A percentile compares a stretch with the other conserved stretches of the same genome.
phyloP scores from a whole-genome alignment of 2,888 invertebrate species.

The Serrognathus titanus region DNA sequence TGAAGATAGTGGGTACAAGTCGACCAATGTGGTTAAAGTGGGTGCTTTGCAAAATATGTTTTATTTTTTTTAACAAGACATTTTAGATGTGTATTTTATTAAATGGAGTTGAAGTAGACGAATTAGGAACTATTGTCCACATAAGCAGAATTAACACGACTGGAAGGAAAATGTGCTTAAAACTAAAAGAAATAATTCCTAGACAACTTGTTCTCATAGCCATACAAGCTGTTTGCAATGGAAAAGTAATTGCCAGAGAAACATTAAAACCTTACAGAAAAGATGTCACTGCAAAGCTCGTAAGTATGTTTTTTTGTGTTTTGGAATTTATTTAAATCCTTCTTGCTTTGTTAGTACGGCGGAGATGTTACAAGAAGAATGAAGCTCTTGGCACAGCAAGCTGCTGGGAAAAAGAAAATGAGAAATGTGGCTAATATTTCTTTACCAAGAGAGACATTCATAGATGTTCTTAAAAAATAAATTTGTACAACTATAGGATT shows the following conservation, averaged over 20 bases:
- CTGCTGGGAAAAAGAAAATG: slow-evolving; percentile 93
- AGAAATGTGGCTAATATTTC: slow-evolving; percentile 86
- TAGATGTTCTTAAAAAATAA: slow-evolving; percentile 80
- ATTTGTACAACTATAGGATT: background rate
- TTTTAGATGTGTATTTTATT: slow-evolving; percentile 70
- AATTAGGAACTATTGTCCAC: slow-evolving; percentile 81
- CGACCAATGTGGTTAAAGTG: slow-evolving; percentile 76
- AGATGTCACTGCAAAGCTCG: slow-evolving; percentile 91
- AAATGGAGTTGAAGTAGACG: slow-evolving; percentile 79
- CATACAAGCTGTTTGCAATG: slow-evolving; percentile 78
- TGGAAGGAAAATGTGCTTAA: slow-evolving; percentile 68
- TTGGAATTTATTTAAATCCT: background rate
- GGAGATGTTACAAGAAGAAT: slow-evolving; percentile 87
- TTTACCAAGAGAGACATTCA: slow-evolving; percentile 90
- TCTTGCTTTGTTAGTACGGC: slow-evolving; percentile 67
- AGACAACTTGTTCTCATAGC: slow-evolving; percentile 84
- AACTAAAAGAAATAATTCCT: slow-evolving; percentile 81
- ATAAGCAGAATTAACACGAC: slow-evolving; percentile 59
- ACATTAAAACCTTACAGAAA: slow-evolving; percentile 83
- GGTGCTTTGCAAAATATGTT: slow-evolving; percentile 30
- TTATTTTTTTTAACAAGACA: background rate
- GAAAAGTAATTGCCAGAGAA: slow-evolving; percentile 80
- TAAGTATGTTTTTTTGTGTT: slow-evolving; percentile 49
- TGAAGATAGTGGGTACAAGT: slow-evolving; percentile 80
- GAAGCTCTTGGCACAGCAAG: slow-evolving; percentile 85